Conservation (phyloP, 2,113 vertebrate genomes). For the Lagenorhynchus albirostris region DNA sequence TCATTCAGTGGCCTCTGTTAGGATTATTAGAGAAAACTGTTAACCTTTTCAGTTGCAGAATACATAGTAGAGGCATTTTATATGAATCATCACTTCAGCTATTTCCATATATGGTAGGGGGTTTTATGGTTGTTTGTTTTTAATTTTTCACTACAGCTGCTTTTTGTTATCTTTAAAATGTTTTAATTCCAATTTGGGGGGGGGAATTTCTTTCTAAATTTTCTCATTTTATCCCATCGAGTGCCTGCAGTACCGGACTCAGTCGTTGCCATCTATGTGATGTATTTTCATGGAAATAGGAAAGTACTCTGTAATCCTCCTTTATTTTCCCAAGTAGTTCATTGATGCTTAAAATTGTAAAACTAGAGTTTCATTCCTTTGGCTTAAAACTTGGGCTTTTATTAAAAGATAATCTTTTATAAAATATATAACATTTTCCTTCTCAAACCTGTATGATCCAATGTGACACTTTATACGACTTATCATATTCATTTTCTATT, state of each 20-base stretch:
- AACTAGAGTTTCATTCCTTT: constrained; percentile 7
- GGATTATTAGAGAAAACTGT: background rate
- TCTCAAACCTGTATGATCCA: background rate
- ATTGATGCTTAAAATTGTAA: constrained; percentile 20
- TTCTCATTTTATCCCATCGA: background rate
- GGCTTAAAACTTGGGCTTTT: background rate
- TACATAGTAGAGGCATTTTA: background rate
- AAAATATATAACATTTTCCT: background rate
- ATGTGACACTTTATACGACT: background rate
- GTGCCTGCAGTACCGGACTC: background rate
- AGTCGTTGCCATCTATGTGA: background rate
- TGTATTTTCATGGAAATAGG: background rate
- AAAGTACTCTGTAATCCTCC: background rate
- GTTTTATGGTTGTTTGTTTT: background rate
- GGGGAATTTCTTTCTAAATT: background rate
- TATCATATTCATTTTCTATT: background rate
- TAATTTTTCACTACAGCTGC: background rate
- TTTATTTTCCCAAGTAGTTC: background rate
- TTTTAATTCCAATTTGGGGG: background rate
- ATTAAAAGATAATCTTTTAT: constrained; percentile 18
- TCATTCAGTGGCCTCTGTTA: background rate
- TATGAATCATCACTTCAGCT: background rate
- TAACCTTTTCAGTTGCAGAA: background rate
- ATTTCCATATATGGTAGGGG: background rate
- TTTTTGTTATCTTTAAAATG: background rate